Evolutionary conservation across 2,797 vertebrate genomes (phyloP).

Genomic region (Paedocypris micromegethes): DNA sequence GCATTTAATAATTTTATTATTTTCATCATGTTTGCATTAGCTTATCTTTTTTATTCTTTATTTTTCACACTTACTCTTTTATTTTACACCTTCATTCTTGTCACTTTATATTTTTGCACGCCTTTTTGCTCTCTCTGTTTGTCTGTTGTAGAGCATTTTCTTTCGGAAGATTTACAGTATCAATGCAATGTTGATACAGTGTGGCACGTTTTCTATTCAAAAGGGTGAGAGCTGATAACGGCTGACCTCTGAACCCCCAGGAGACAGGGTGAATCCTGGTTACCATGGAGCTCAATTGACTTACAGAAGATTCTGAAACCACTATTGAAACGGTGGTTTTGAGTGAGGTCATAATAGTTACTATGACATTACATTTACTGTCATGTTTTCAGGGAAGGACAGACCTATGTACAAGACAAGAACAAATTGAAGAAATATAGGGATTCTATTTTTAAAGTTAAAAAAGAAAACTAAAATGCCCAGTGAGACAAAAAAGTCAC

Average conservation of each 20-base stretch:
- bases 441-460: too few relatives aligned
- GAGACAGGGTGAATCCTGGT: constrained; percentile 35
- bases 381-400: too few relatives aligned
- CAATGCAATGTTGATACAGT: constrained; percentile 47
- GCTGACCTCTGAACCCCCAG: constrained; percentile 43
- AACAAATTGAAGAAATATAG: too few relatives aligned
- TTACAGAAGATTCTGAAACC: constrained; percentile 38
- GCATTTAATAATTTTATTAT: too few relatives aligned
- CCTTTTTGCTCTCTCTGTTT: constrained; percentile 17
- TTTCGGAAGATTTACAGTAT: constrained; percentile 31
- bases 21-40: too few relatives aligned
- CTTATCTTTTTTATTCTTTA: too few relatives aligned
- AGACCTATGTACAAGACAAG: too few relatives aligned
- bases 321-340: constrained; percentile 29
- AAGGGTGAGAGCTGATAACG: constrained; percentile 33
- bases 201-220: constrained; percentile 44
- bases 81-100: too few relatives aligned
- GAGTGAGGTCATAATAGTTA: constrained; percentile 35
- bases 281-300: constrained; percentile 43
- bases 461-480: too few relatives aligned
- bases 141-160: constrained; percentile 17
- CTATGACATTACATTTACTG: constrained; percentile 26
- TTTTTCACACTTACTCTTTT: too few relatives aligned
- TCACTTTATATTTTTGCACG: too few relatives aligned
- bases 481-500: too few relatives aligned